Conservation (phyloP, 2,888 invertebrate species). For the Ophion costatus region DNA sequence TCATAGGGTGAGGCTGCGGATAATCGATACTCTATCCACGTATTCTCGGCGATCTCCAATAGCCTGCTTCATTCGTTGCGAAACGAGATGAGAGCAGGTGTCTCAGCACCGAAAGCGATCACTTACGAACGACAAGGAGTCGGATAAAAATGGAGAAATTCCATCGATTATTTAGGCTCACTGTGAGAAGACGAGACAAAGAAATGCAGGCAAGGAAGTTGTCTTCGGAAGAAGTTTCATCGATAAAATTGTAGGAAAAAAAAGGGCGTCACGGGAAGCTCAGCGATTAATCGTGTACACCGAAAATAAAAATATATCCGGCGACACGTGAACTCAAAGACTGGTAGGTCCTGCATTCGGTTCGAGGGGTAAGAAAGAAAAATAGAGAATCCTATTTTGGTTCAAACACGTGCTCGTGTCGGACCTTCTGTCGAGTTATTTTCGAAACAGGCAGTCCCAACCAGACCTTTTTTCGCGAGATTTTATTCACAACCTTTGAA, state of each 20-base stretch:
- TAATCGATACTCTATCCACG: slow-evolving; percentile 61
- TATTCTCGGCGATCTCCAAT: slow-evolving; percentile 21
- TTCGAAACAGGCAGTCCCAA: slow-evolving; percentile 38
- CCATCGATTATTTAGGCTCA: slow-evolving; percentile 46
- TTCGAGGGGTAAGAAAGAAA: slow-evolving; percentile 33
- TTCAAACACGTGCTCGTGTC: slow-evolving; percentile 54
- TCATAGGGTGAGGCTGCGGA: slow-evolving; percentile 33
- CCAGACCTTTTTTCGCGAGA: slow-evolving; percentile 11
- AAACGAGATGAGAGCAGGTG: slow-evolving; percentile 63
- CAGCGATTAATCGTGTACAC: slow-evolving; percentile 10
- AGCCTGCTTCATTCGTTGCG: slow-evolving; percentile 38
- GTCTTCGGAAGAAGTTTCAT: slow-evolving; percentile 42
- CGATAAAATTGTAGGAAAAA: slow-evolving; percentile 26
- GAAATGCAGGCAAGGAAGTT: slow-evolving; percentile 19
- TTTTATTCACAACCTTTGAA: slow-evolving; percentile 39
- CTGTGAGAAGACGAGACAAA: slow-evolving; percentile 18
- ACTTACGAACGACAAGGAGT: slow-evolving; percentile 56
- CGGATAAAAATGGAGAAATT: slow-evolving; percentile 49
- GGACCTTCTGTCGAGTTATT: slow-evolving; percentile 56
- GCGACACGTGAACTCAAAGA: slow-evolving; percentile 60
- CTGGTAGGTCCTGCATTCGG: slow-evolving; percentile 23
- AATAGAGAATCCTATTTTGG: slow-evolving; percentile 58
- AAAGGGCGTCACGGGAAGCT: neutral
- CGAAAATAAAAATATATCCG: slow-evolving; percentile 45
- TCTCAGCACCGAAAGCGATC: slow-evolving; percentile 57